Conservation (phyloP, 2,888 invertebrate species). For the Sminthurides aquaticus region DNA sequence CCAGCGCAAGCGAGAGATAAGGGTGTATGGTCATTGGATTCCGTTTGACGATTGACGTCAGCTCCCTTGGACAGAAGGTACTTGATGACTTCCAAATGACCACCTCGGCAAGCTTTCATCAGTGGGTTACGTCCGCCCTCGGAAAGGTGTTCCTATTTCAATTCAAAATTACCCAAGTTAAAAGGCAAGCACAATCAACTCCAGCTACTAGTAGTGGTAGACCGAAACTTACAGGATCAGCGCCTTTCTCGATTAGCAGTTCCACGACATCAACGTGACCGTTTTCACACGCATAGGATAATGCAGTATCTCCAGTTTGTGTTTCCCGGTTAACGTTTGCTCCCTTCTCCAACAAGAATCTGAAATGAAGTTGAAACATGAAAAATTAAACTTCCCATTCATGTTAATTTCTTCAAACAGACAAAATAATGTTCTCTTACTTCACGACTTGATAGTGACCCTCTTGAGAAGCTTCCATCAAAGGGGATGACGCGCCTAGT, state of each 20-base stretch:
- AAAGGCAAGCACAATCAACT: neutral
- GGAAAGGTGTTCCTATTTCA: constrained; percentile 85
- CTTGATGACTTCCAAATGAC: constrained; percentile 91
- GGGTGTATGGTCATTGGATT: constrained; percentile 94
- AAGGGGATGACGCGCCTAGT: constrained; percentile 87
- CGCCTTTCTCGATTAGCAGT: constrained; percentile 79
- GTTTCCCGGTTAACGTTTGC: constrained; percentile 91
- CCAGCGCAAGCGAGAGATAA: constrained; percentile 93
- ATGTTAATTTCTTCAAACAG: neutral
- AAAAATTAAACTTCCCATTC: neutral
- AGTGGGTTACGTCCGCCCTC: constrained; percentile 95
- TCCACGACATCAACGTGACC: constrained; percentile 97
- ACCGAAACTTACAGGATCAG: constrained; percentile 64
- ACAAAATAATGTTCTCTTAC: constrained; percentile 32
- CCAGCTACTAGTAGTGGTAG: too few relatives aligned
- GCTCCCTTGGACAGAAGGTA: constrained; percentile 84
- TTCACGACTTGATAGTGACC: constrained; percentile 85
- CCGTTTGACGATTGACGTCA: constrained; percentile 78
- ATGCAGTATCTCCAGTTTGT: constrained; percentile 88
- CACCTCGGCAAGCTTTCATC: constrained; percentile 97
- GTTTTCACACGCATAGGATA: constrained; percentile 97
- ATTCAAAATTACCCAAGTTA: constrained; percentile 29
- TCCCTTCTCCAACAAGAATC: constrained; percentile 72
- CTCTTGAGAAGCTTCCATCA: constrained; percentile 98
- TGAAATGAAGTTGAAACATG: constrained; percentile 45